phyloP scores from a whole-genome alignment of 2,797 vertebrate species.

The Simalia tracyae region DNA sequence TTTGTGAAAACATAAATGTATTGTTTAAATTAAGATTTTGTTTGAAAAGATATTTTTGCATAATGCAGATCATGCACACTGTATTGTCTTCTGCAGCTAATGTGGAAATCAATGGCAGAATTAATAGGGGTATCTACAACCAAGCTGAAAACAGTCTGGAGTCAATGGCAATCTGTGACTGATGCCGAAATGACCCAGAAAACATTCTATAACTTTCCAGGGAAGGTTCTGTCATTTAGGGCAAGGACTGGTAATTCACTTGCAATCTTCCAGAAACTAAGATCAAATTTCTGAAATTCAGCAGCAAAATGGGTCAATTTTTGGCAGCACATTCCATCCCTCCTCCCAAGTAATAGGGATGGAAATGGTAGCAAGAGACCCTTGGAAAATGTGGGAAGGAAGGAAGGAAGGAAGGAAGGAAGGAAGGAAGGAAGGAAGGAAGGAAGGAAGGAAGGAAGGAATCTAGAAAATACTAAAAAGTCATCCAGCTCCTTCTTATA shows the following conservation, averaged over 20 bases:
- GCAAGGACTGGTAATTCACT: not conserved
- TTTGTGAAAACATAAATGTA: not conserved
- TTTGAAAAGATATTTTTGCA: not conserved
- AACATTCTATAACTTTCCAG: not conserved
- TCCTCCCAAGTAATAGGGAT: not conserved
- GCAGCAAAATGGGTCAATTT: not conserved
- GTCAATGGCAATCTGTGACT: not conserved
- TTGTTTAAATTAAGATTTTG: not conserved
- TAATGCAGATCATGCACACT: not conserved
- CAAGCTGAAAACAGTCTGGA: conserved; percentile 18
- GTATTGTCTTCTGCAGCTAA: not conserved
- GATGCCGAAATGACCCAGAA: not conserved
- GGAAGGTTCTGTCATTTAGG: not conserved
- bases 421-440: too few relatives aligned
- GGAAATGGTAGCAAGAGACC: not conserved
- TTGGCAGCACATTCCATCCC: not conserved
- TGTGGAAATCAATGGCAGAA: not conserved
- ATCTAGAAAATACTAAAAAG: too few relatives aligned
- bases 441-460: too few relatives aligned
- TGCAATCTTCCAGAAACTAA: not conserved
- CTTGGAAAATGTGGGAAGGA: not conserved
- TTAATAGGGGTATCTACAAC: not conserved
- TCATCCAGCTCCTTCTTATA: too few relatives aligned
- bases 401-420: too few relatives aligned
- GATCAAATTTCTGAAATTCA: not conserved